Conservation (phyloP, 2,888 invertebrate species). For the Sesia apiformis region DNA sequence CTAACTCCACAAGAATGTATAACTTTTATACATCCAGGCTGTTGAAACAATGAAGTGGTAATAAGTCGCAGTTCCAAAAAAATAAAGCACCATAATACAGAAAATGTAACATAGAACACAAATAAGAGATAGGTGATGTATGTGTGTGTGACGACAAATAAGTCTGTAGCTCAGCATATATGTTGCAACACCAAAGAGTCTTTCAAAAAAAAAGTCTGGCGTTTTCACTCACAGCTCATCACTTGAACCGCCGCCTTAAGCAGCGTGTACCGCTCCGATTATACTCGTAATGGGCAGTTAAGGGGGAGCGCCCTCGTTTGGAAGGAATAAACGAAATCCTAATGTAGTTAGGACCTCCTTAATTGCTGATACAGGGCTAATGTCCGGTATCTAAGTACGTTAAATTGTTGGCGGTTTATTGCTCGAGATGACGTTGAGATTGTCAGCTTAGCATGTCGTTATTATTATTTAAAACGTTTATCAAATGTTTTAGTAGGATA, state of each 20-base stretch:
- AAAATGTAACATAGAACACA: too few species aligned
- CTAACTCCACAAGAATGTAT: too few species aligned
- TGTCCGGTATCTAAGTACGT: constrained; percentile 15
- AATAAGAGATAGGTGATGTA: too few species aligned
- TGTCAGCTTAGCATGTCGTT: background rate
- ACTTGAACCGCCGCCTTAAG: background rate
- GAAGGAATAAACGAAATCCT: constrained; percentile 41
- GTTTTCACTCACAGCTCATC: background rate
- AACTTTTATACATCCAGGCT: too few species aligned
- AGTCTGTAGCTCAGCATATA: too few species aligned
- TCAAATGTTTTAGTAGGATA: background rate
- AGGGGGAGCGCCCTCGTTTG: constrained; percentile 29
- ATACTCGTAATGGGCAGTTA: constrained; percentile 34
- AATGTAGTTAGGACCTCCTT: constrained; percentile 34
- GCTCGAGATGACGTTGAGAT: background rate
- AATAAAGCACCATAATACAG: too few species aligned
- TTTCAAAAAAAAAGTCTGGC: too few species aligned
- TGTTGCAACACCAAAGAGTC: too few species aligned
- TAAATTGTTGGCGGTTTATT: background rate
- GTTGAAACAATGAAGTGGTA: too few species aligned
- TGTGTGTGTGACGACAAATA: too few species aligned
- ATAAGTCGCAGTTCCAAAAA: too few species aligned
- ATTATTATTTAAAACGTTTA: background rate
- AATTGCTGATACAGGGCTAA: constrained; percentile 39
- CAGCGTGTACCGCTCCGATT: constrained; percentile 26